Evolutionary conservation across 2,113 vertebrate genomes (phyloP), one percentile per base, ranked within the genome.

Genomic region (Cyanoderma ruficeps): DNA sequence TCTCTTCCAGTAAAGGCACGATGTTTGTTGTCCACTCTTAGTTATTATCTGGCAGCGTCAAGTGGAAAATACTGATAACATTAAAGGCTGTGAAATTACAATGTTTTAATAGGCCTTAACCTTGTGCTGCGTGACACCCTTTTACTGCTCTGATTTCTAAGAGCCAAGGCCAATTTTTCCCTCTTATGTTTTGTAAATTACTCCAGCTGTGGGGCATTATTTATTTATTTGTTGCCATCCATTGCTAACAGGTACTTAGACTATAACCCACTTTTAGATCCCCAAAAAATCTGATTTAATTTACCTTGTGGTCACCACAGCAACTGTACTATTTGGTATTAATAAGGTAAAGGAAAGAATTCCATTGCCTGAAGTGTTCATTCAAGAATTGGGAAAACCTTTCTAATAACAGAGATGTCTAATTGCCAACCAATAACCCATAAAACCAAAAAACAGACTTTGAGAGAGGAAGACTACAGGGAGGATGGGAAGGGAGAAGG

Each of bases 21-120:
- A 27, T 83, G 72, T 97, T 89, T 87, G 95, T 88, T 92, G 59
- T 67, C 75, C 82, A 23, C 87, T 94, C 44, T 96, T 94, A 79
- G 94, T 95, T 98, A 97, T 98, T 96, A 80, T 95, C 97, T 97
- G 94, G 96, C 94, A 97, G 33, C 37, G 10, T 89, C 87, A 95
- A 88, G 88, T 98, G 95, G 97, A 98, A 97, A 96, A 88, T 83
- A 84, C 90, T 96, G 97, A 94, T 68, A 96, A 37, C 72, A 60
- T 96, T 97, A 96, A 98, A 97, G 92, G 84, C 91, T 90, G 70
- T 4, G 53, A 91, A 95, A 98, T 97, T 85, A 86, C 96, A 97
- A 94, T 67, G 92, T 94, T 98, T 98, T 98, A 98, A 98, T 97
- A 94, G 96, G 91, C 93, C 93, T 97, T 90, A 92, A 97, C 96